Conservation (phyloP, 2,888 invertebrate species). For the Crocallis elinguaria region DNA sequence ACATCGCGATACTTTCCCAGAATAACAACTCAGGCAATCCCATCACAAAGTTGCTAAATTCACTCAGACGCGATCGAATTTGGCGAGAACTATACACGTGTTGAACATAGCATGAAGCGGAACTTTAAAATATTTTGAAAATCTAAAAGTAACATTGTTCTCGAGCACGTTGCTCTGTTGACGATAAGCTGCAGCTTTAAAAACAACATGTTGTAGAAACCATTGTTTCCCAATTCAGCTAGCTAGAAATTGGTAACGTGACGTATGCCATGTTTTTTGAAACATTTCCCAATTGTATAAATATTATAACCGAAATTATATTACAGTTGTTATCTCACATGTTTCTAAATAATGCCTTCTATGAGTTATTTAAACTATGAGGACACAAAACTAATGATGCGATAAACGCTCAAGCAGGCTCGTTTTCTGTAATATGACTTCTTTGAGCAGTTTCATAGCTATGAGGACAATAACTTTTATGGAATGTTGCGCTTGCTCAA, state of each 20-base stretch:
- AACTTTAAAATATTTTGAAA: slow-evolving; percentile 1
- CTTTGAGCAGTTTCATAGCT: no score
- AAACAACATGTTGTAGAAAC: slow-evolving; percentile 46
- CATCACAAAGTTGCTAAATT: no score
- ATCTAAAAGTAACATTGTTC: slow-evolving; percentile 39
- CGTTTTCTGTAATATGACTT: no score
- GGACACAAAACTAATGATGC: not conserved
- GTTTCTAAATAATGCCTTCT: no score
- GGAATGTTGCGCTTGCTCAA: no score
- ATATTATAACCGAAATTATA: slow-evolving; percentile 8
- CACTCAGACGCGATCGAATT: no score
- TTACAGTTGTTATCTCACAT: slow-evolving; percentile 1
- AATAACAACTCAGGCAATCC: no score
- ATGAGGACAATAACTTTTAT: no score
- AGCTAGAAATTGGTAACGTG: slow-evolving; percentile 49
- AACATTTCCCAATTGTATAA: slow-evolving; percentile 49
- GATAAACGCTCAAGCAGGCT: not conserved
- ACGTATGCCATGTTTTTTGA: slow-evolving; percentile 47
- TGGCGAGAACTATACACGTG: no score
- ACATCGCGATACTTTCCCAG: no score
- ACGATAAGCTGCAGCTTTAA: slow-evolving; percentile 47
- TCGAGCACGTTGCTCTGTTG: slow-evolving; percentile 46
- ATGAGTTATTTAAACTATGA: no score
- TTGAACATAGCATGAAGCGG: not conserved
- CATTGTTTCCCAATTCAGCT: slow-evolving; percentile 63